These are phyloP conservation scores for Torymus auratus DNA, from an alignment of 2,888 invertebrate species.

Conservation along the genomic window DNA sequence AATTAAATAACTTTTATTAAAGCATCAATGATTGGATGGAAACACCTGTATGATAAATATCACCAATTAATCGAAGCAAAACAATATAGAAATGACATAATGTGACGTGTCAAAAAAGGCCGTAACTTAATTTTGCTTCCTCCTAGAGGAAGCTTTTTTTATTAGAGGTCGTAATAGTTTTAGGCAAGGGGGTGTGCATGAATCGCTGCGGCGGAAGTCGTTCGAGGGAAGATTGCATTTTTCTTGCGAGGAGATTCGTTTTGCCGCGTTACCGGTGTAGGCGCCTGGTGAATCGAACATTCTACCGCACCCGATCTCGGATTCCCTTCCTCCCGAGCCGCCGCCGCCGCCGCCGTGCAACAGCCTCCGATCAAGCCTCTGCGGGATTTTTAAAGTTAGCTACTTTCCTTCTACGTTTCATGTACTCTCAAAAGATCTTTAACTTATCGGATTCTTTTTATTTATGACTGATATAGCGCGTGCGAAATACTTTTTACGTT, in stretches of 20 bases:
- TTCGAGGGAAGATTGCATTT: slow-evolving; percentile 57
- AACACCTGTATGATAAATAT: too few species aligned
- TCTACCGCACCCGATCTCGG: slow-evolving; percentile 28
- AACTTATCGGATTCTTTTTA: too few species aligned
- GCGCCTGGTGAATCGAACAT: slow-evolving; percentile 52
- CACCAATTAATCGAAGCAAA: too few species aligned
- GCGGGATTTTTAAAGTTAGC: too few species aligned
- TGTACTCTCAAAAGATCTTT: too few species aligned
- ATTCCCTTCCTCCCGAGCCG: slow-evolving; percentile 13
- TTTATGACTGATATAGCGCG: too few species aligned
- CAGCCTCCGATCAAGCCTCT: slow-evolving; percentile 12
- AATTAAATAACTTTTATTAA: too few species aligned
- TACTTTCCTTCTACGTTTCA: too few species aligned
- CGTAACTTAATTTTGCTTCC: slow-evolving; percentile 39
- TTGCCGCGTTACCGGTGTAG: slow-evolving; percentile 58
- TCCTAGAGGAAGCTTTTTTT: too few species aligned
- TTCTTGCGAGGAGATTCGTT: slow-evolving; percentile 56
- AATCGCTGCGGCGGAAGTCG: slow-evolving; percentile 49
- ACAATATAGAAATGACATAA: too few species aligned
- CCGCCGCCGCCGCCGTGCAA: slow-evolving; percentile 1
- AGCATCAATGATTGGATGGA: too few species aligned
- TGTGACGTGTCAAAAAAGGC: background rate
- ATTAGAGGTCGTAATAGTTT: slow-evolving; percentile 34
- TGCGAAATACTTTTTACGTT: too few species aligned
- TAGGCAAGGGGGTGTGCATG: slow-evolving; percentile 32